Base-by-base conservation (phyloP, 2,113 vertebrate species). In the Ivindomyrus marchei region DNA sequence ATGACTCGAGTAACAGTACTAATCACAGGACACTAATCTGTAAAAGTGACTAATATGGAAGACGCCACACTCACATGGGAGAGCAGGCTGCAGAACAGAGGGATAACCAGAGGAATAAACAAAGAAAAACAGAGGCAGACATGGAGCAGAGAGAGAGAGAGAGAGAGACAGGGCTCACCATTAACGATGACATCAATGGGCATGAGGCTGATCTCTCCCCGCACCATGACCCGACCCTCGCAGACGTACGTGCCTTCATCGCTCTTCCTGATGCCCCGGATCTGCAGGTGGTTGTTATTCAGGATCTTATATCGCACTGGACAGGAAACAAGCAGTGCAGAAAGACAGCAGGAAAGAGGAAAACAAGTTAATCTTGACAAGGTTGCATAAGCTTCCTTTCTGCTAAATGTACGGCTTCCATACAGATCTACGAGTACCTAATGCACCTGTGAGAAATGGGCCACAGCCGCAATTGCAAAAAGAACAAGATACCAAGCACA, bases 271-370 rank as follows among this genome's bases (percentile, higher is more conserved):
- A 99, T 99, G 80, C 97, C 96, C 3, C 96, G 96, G 93, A 99
- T 99, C 94, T 99, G 97, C 93, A 99, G 97, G 96, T 99, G 99
- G 95, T 99, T 98, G 96, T 98, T 99, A 95, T 93, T 93, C 92
- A 99, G 96, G 89, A 98, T 95, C 91, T 96, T 97, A 92, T 99
- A 99, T 2, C 98, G 97, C 84, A 97, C 98, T 99, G 91, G 88
- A 89, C 89, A 21, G 46, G 89, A 56, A 31, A 91, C 46, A 62
- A 24, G 36, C 8, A 7, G 42, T 7, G 45, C 45, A 77, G 19
- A n/a, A 39, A 9, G 47, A 27, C 19, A 49, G 21, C 19, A 15
- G 21, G 9, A 53, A 31, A 31, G 45, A 86, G 8, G 7, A 50
- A 86, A 24, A 39, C 46, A 27, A 27, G 42, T 27, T 86, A 15